A percentile compares a stretch with the other conserved stretches of the same genome.
Conservation (phyloP, 1,140 invertebrate species). For the Gyrodactylus salaris region DNA sequence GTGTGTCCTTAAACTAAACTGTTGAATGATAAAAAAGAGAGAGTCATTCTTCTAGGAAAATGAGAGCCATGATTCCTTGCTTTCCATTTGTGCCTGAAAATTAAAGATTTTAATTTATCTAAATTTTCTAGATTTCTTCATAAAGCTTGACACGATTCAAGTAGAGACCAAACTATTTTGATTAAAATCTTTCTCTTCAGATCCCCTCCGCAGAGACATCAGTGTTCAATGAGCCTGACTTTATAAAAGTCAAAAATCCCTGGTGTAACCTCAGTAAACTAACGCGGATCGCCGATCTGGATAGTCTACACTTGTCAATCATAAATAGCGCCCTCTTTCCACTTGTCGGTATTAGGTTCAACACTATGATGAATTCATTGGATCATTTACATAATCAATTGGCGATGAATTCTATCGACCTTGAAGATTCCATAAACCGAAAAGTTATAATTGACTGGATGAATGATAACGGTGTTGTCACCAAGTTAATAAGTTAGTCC, state of each 20-base stretch:
- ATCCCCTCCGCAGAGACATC: neutral
- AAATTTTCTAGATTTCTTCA: too few species aligned
- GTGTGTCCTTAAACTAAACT: too few species aligned
- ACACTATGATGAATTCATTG: neutral
- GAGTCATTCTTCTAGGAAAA: too few species aligned
- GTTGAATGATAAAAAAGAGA: too few species aligned
- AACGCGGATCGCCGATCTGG: neutral
- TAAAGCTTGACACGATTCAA: too few species aligned
- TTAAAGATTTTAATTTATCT: too few species aligned
- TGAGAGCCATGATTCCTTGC: too few species aligned
- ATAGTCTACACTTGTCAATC: neutral
- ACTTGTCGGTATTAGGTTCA: neutral
- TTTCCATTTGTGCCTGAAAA: too few species aligned
- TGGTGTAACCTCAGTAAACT: neutral
- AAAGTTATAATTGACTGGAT: neutral
- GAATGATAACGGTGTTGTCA: neutral
- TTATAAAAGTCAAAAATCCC: neutral
- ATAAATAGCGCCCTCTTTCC: neutral
- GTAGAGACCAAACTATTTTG: too few species aligned
- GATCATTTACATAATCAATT: neutral
- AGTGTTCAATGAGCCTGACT: neutral
- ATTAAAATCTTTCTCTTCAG: neutral
- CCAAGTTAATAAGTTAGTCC: too few species aligned
- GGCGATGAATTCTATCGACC: neutral
- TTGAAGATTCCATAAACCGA: neutral